Percentiles rank a stretch among this genome's conserved stretches.
Conservation (phyloP, 2,797 vertebrate species). For the Rhabdomys pumilio region DNA sequence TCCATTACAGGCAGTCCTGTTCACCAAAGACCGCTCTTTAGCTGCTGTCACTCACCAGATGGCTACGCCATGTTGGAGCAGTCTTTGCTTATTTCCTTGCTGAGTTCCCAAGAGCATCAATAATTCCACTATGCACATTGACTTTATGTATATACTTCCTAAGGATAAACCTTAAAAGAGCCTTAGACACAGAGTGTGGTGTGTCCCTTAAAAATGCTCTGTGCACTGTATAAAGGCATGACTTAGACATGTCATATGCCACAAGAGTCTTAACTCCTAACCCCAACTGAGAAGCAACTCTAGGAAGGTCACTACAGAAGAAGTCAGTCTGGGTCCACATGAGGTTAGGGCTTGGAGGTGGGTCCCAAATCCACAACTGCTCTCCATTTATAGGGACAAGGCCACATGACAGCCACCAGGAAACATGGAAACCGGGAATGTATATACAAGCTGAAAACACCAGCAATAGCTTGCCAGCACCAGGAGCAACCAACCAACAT, state of each 20-base stretch:
- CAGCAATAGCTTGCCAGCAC: neutral
- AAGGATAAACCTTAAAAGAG: conserved; percentile 39
- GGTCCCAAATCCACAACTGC: neutral
- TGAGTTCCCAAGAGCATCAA: conserved; percentile 36
- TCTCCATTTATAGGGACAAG: neutral
- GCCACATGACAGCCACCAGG: neutral
- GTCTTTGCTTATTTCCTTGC: conserved; percentile 1
- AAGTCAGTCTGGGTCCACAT: neutral
- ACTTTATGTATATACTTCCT: neutral
- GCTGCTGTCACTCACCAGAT: neutral
- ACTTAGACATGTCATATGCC: neutral
- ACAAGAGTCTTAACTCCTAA: neutral
- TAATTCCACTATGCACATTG: neutral
- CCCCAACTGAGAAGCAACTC: neutral
- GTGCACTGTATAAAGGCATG: neutral
- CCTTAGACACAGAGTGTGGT: neutral
- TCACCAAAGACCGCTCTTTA: neutral
- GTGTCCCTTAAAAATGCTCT: neutral
- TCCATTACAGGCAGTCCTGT: neutral
- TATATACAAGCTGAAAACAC: neutral
- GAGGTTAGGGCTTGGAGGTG: neutral
- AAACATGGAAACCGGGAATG: neutral
- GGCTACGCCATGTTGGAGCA: neutral
- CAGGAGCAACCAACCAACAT: neutral
- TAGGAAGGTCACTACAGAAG: neutral